A percentile compares a stretch with the other conserved stretches of the same genome.
phyloP scores from a whole-genome alignment of 2,888 invertebrate genomes.

The Unio pictorum region DNA sequence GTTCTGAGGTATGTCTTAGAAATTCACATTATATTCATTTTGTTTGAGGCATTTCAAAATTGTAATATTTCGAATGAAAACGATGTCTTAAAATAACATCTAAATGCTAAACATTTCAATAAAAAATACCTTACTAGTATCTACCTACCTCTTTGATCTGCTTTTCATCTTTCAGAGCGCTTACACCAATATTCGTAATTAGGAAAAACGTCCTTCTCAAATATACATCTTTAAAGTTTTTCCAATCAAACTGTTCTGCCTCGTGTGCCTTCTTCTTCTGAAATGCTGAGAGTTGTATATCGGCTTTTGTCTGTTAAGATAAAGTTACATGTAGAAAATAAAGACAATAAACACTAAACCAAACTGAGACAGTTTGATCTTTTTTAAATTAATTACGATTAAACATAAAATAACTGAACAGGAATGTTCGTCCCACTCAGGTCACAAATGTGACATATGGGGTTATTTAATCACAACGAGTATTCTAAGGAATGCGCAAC shows the following conservation, averaged over 20 bases:
- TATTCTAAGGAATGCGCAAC: too few relatives aligned
- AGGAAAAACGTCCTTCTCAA: slow-evolving; percentile 83
- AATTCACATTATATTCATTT: too few relatives aligned
- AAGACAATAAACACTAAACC: neutral
- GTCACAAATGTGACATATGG: too few relatives aligned
- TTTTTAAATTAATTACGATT: neutral
- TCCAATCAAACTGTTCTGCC: slow-evolving; percentile 79
- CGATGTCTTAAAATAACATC: neutral
- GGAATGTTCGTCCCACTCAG: too few relatives aligned
- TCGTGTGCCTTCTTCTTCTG: slow-evolving; percentile 84
- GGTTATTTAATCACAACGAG: too few relatives aligned
- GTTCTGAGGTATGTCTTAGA: too few relatives aligned
- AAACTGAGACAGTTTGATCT: neutral
- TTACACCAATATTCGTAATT: slow-evolving; percentile 81
- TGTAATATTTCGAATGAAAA: neutral
- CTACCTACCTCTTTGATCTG: slow-evolving; percentile 47
- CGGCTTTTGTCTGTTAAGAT: slow-evolving; percentile 47
- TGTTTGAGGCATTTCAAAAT: too few relatives aligned
- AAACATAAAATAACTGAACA: neutral
- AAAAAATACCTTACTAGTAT: too few relatives aligned
- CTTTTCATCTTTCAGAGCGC: slow-evolving; percentile 77
- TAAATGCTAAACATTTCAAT: neutral
- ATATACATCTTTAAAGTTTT: slow-evolving; percentile 17
- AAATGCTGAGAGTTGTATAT: slow-evolving; percentile 72
- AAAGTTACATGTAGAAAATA: slow-evolving; percentile 11